Percentiles rank a stretch among this genome's conserved stretches.
Conservation (phyloP, 37 sponge, comb jelly and placozoan genomes). For the Dysidea cf. avara region DNA sequence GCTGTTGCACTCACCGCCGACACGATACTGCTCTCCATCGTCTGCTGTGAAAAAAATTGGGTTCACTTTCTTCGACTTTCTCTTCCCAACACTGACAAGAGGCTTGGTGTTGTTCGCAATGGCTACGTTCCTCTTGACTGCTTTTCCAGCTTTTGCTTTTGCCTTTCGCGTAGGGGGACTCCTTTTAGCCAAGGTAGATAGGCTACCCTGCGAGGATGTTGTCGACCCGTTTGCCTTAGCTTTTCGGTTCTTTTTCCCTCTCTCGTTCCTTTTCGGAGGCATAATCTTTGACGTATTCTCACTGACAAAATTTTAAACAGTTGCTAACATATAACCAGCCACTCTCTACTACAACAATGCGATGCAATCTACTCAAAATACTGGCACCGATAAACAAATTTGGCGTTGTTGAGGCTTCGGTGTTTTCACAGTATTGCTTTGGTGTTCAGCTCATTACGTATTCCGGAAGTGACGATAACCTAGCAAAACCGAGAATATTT, state of each 20-base stretch:
- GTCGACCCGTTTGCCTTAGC: not conserved
- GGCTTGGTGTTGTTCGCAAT: not conserved
- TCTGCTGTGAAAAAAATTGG: constrained; percentile 41
- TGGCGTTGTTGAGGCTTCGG: too few species aligned
- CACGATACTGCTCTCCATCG: constrained; percentile 41
- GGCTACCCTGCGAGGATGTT: not conserved
- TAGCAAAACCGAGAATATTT: too few species aligned
- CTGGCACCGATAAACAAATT: too few species aligned
- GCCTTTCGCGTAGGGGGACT: not conserved
- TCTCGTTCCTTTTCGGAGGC: constrained; percentile 9
- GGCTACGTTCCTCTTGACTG: constrained; percentile 19
- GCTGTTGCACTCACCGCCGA: constrained; percentile 49
- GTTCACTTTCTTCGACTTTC: constrained; percentile 5
- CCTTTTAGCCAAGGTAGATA: not conserved
- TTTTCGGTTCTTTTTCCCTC: constrained; percentile 13
- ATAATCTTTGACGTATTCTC: constrained; percentile 1
- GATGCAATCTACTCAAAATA: too few species aligned
- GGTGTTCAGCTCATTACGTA: too few species aligned
- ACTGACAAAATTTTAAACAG: not conserved
- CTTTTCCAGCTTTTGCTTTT: constrained; percentile 34
- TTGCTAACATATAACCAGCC: too few species aligned
- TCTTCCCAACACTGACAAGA: constrained; percentile 19
- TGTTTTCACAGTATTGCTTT: too few species aligned
- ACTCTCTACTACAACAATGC: too few species aligned
- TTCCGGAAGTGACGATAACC: too few species aligned